A percentile compares a stretch with the other conserved stretches of the same genome.
Conservation (phyloP, 2,888 invertebrate species). For the Acrobasis suavella region DNA sequence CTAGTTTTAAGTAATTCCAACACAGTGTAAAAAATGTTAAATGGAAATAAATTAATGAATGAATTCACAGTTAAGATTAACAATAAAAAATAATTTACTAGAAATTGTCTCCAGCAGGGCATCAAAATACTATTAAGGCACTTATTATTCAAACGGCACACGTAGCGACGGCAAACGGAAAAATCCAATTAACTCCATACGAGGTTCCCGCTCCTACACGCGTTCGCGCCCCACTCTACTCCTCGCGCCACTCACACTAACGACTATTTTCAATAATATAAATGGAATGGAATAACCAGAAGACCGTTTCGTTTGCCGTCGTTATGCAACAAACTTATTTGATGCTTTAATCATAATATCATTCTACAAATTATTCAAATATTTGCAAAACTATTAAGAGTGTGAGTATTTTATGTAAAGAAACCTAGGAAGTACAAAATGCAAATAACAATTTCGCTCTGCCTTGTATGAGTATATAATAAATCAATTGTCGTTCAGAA, state of each 20-base stretch:
- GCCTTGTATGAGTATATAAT: no score
- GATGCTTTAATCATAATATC: background rate
- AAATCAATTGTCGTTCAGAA: no score
- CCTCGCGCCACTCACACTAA: constrained; percentile 54
- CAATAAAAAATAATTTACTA: background rate
- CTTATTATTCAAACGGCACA: constrained; percentile 72
- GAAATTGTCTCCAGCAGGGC: constrained; percentile 33
- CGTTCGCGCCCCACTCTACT: constrained; percentile 28
- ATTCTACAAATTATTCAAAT: background rate
- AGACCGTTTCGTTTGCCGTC: constrained; percentile 36
- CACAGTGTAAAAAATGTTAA: no score
- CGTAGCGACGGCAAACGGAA: constrained; percentile 73
- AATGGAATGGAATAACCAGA: constrained; percentile 60
- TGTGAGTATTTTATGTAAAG: no score
- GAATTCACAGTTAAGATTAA: background rate
- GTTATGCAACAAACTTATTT: constrained; percentile 9
- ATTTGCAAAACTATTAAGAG: background rate
- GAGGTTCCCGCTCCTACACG: constrained; percentile 46
- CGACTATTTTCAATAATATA: constrained; percentile 71
- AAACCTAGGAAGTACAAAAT: no score
- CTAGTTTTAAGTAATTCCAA: no score
- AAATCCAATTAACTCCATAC: constrained; percentile 79
- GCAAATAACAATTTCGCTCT: no score
- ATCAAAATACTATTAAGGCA: constrained; percentile 62
- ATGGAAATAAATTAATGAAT: no score